A percentile compares a stretch with the other conserved stretches of the same genome.
Evolutionary conservation across 2,113 vertebrate genomes (phyloP).

Genomic region (cattle (Bos taurus)): DNA sequence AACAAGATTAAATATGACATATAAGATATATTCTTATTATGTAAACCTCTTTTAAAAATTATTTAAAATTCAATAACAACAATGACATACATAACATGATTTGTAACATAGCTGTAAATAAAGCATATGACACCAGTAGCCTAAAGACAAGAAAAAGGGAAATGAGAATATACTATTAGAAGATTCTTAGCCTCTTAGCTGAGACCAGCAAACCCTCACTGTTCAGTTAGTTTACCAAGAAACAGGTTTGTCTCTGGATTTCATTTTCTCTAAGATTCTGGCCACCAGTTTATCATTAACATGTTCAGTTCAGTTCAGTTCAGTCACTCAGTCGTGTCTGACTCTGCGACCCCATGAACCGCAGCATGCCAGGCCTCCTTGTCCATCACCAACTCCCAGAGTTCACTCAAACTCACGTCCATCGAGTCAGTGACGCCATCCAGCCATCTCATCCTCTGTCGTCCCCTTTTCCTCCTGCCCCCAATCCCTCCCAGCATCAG

Average conservation of each 20-base stretch:
- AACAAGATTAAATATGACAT: background rate
- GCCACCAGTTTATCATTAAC: background rate
- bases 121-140: background rate
- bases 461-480: too few species aligned
- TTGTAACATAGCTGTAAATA: background rate
- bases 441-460: too few species aligned
- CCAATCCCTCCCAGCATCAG: too few species aligned
- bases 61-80: background rate
- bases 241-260: background rate
- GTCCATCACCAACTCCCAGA: too few species aligned
- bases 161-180: background rate
- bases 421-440: too few species aligned
- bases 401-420: too few species aligned
- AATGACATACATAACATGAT: background rate
- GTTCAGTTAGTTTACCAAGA: background rate
- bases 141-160: background rate
- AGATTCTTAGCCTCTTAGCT: background rate
- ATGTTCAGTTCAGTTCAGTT: too few species aligned
- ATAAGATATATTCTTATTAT: background rate
- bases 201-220: background rate
- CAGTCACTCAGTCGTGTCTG: accelerated
- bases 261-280: background rate
- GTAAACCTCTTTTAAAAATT: background rate
- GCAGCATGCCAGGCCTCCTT: too few species aligned
- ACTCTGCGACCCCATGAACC: accelerated